These are phyloP conservation scores for Mactromeris polynyma DNA, from an alignment of 2,888 invertebrate species.

Conservation along the genomic window DNA sequence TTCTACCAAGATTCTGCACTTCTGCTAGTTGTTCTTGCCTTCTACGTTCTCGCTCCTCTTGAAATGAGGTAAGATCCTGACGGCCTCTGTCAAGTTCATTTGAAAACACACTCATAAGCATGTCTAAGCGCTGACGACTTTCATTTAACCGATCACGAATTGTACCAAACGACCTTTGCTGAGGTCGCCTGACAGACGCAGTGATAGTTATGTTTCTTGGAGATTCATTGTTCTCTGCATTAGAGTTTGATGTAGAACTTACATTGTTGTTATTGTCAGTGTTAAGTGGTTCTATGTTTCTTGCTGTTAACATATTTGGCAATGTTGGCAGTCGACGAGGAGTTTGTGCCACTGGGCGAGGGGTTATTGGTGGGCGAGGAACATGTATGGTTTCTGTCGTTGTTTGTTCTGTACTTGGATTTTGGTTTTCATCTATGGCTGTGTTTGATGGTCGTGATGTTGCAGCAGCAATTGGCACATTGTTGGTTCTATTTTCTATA, in stretches of 20 bases:
- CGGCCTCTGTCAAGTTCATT: slow-evolving; percentile 80
- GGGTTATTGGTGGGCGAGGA: slow-evolving; percentile 57
- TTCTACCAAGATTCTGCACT: slow-evolving; percentile 80
- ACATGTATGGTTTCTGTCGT: slow-evolving; percentile 29
- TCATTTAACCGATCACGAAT: slow-evolving; percentile 81
- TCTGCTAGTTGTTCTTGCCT: slow-evolving; percentile 82
- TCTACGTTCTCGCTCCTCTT: slow-evolving; percentile 78
- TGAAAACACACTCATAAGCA: slow-evolving; percentile 79
- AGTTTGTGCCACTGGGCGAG: slow-evolving; percentile 49
- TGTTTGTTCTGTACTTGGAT: slow-evolving; percentile 22
- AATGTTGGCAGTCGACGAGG: slow-evolving; percentile 73
- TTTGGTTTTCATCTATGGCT: slow-evolving; percentile 28
- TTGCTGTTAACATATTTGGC: slow-evolving; percentile 66
- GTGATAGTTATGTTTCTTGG: slow-evolving; percentile 33
- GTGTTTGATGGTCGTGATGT: not conserved
- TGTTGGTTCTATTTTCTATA: slow-evolving; percentile 18
- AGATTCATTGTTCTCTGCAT: slow-evolving; percentile 21
- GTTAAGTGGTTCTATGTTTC: slow-evolving; percentile 25
- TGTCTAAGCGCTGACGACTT: slow-evolving; percentile 79
- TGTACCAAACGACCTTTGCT: slow-evolving; percentile 58
- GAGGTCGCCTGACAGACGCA: slow-evolving; percentile 34
- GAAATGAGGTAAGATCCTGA: slow-evolving; percentile 78
- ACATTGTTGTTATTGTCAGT: slow-evolving; percentile 54
- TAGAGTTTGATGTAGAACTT: slow-evolving; percentile 8
- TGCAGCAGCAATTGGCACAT: not conserved